Conservation (phyloP, 1,140 invertebrate genomes). For the Drosophila setifemur region DNA sequence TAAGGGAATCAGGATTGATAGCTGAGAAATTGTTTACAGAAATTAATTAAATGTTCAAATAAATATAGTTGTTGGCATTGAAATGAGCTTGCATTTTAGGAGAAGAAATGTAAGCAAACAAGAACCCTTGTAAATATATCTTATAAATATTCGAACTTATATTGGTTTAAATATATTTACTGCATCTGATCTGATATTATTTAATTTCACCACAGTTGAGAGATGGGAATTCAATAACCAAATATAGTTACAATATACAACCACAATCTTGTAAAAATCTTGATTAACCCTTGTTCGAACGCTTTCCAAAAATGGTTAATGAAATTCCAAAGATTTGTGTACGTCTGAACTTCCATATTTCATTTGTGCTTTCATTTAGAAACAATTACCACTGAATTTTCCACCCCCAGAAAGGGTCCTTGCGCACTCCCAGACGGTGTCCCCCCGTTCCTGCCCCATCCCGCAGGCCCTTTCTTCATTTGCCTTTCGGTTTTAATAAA, state of each 20-base stretch:
- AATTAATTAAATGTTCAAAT: too few relatives aligned
- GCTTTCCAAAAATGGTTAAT: not conserved
- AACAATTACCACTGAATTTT: slow-evolving; percentile 30
- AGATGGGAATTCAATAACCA: too few relatives aligned
- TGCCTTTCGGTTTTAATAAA: slow-evolving; percentile 74
- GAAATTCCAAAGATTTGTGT: not conserved
- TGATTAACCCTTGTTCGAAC: not conserved
- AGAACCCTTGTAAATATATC: too few relatives aligned
- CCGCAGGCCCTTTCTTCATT: slow-evolving; percentile 12
- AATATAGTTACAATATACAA: too few relatives aligned
- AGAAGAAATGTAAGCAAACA: not conserved
- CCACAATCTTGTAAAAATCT: too few relatives aligned
- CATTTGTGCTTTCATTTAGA: slow-evolving; percentile 32
- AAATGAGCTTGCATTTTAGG: too few relatives aligned
- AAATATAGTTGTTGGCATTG: too few relatives aligned
- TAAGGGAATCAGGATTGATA: not conserved
- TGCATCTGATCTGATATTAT: too few relatives aligned
- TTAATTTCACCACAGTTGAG: too few relatives aligned
- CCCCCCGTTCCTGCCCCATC: not conserved
- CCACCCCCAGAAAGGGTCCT: slow-evolving; percentile 26
- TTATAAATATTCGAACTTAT: too few relatives aligned
- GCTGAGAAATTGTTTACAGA: not conserved
- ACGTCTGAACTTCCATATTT: not conserved
- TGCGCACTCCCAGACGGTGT: not conserved
- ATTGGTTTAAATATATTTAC: too few relatives aligned